Percentiles rank a stretch among this genome's conserved stretches.
These are phyloP conservation scores for Lasaia peninsularis DNA, from an alignment of 1,140 invertebrate species.

Conservation along the genomic window DNA sequence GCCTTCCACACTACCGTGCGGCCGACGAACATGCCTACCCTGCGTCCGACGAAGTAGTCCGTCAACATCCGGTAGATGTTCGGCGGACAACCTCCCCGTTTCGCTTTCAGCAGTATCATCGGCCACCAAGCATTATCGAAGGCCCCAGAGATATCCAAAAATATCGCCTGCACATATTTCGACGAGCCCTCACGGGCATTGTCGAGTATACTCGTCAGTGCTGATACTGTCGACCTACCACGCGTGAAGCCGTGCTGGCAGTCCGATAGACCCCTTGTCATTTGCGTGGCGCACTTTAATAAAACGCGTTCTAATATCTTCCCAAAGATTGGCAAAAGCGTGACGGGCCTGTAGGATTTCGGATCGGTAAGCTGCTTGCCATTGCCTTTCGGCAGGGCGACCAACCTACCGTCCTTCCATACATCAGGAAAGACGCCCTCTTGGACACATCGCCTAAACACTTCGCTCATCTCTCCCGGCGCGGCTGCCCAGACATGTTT, in stretches of 20 bases:
- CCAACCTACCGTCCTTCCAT: conserved; percentile 54
- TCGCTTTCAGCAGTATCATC: too few relatives aligned
- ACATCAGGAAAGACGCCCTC: conserved; percentile 40
- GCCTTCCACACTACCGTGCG: neutral
- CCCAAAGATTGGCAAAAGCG: conserved; percentile 51
- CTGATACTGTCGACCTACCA: conserved; percentile 56
- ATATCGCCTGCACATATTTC: conserved; percentile 40
- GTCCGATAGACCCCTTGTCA: conserved; percentile 21
- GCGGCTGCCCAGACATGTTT: conserved; percentile 22
- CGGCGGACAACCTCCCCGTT: too few relatives aligned
- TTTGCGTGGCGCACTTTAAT: conserved; percentile 23
- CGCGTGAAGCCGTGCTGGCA: conserved; percentile 46
- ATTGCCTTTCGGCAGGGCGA: conserved; percentile 17
- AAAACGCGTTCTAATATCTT: conserved; percentile 61
- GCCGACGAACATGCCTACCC: neutral
- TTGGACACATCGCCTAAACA: conserved; percentile 34
- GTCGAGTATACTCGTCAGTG: conserved; percentile 29
- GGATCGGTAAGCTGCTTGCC: conserved; percentile 43
- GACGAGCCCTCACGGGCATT: neutral
- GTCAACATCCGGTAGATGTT: too few relatives aligned
- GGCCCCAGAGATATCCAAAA: conserved; percentile 69
- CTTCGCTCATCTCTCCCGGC: conserved; percentile 10
- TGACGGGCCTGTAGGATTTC: conserved; percentile 59
- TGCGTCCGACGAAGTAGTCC: too few relatives aligned
- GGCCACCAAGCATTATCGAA: conserved; percentile 44